These are phyloP conservation scores for Subanguina moxae DNA, from an alignment of 1,140 invertebrate genomes.

Conservation along the genomic window DNA sequence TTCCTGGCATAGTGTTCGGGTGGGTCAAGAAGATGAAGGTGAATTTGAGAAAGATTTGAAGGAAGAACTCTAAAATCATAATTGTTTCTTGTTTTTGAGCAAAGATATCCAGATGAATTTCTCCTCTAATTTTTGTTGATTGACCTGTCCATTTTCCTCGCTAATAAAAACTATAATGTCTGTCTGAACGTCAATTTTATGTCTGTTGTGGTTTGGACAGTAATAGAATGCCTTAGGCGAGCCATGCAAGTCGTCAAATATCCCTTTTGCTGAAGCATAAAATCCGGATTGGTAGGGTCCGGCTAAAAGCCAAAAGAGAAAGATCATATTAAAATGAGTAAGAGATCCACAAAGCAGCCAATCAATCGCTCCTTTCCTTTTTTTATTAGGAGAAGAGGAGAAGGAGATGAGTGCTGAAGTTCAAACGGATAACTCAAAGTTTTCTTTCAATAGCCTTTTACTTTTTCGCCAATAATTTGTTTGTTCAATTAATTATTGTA, in stretches of 20 bases:
- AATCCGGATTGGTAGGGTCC: neutral
- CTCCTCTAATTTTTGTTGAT: too few relatives aligned
- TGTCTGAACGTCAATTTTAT: too few relatives aligned
- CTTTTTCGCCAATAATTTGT: neutral
- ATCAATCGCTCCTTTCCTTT: neutral
- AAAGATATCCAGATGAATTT: too few relatives aligned
- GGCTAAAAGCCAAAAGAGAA: neutral
- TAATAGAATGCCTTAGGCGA: too few relatives aligned
- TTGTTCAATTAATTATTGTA: too few relatives aligned
- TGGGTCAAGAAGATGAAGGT: neutral
- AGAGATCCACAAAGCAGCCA: neutral
- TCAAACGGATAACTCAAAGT: neutral
- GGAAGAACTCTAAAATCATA: too few relatives aligned
- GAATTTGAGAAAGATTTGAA: too few relatives aligned
- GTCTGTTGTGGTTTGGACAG: too few relatives aligned
- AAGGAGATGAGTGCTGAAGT: conserved; percentile 4
- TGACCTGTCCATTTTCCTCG: too few relatives aligned
- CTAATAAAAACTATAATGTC: too few relatives aligned
- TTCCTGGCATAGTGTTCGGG: neutral
- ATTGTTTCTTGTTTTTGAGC: too few relatives aligned
- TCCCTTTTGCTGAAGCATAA: neutral
- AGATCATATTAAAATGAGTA: neutral
- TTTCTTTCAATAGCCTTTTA: neutral
- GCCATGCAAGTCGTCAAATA: too few relatives aligned
- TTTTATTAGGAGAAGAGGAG: neutral